Percentiles rank a stretch among this genome's conserved stretches.
Conservation (phyloP, 1,140 invertebrate genomes). For the Bombus sibiricus region DNA sequence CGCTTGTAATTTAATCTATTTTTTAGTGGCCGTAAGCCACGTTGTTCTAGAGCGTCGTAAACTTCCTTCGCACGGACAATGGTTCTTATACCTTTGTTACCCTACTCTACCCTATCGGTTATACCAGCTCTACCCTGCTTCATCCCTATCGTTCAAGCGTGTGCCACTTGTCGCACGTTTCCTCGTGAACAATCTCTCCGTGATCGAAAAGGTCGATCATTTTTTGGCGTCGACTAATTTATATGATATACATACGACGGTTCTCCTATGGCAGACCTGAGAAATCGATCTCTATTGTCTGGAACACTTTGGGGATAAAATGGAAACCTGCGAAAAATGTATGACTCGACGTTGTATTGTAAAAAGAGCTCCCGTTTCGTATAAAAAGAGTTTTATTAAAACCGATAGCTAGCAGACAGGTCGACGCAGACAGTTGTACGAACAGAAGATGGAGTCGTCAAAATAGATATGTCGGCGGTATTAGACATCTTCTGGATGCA, state of each 20-base stretch:
- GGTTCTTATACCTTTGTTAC: not conserved
- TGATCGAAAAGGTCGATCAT: not conserved
- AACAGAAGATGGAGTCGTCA: constrained; percentile 4
- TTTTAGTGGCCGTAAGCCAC: constrained; percentile 19
- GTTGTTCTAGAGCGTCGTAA: constrained; percentile 25
- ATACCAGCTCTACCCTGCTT: not conserved
- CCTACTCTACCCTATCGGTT: not conserved
- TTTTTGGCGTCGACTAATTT: not conserved
- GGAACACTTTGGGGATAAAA: not conserved
- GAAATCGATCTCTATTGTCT: too few relatives aligned
- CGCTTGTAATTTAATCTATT: constrained; percentile 44
- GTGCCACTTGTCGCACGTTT: not conserved
- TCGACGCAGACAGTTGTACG: not conserved
- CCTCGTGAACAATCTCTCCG: not conserved
- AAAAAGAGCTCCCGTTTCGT: not conserved
- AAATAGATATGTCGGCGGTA: constrained; percentile 12
- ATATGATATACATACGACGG: too few relatives aligned
- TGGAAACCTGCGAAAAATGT: not conserved
- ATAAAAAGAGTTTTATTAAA: constrained; percentile 44
- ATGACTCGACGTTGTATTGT: not conserved
- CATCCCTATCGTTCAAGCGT: not conserved
- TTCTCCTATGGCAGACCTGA: too few relatives aligned
- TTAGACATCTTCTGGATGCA: constrained; percentile 25
- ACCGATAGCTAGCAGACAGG: not conserved
- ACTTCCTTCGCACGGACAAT: constrained; percentile 11